phyloP scores from a whole-genome alignment of 2,797 vertebrate genomes.

The Pampus argenteus region DNA sequence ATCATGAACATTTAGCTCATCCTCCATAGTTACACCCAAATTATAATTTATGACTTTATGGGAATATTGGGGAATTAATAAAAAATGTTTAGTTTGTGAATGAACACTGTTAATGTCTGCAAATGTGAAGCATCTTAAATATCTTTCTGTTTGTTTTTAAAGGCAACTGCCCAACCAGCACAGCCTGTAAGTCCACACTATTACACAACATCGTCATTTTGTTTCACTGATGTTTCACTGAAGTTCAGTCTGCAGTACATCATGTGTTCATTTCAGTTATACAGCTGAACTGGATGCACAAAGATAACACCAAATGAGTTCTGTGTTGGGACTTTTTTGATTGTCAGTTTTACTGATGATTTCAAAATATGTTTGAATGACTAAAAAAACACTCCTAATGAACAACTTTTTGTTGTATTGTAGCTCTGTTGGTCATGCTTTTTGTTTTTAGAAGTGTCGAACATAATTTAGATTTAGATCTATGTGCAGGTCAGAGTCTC shows the following conservation, averaged over 20 bases:
- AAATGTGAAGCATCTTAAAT: constrained; percentile 10
- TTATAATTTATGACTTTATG: too few species aligned
- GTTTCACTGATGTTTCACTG: background rate
- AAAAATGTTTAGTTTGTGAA: background rate
- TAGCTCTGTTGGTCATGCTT: background rate
- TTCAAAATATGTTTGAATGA: background rate
- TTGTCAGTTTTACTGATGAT: background rate
- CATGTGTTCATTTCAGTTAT: too few species aligned
- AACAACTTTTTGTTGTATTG: too few species aligned
- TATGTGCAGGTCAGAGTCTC: background rate
- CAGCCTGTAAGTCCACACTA: constrained; percentile 89
- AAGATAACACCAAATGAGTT: background rate
- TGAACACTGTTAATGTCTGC: background rate
- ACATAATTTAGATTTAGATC: too few species aligned
- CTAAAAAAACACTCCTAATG: too few species aligned
- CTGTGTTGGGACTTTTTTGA: background rate
- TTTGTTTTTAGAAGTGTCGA: background rate
- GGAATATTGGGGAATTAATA: background rate
- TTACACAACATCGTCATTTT: background rate
- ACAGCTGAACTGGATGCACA: background rate
- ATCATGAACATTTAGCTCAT: background rate
- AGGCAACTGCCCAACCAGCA: constrained; percentile 88
- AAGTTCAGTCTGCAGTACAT: background rate
- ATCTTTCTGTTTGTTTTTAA: constrained; percentile 33
- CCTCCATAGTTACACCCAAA: background rate